A percentile compares a stretch with the other conserved stretches of the same genome.
Conservation (phyloP, 2,113 vertebrate genomes). For the Noturus placidus region DNA sequence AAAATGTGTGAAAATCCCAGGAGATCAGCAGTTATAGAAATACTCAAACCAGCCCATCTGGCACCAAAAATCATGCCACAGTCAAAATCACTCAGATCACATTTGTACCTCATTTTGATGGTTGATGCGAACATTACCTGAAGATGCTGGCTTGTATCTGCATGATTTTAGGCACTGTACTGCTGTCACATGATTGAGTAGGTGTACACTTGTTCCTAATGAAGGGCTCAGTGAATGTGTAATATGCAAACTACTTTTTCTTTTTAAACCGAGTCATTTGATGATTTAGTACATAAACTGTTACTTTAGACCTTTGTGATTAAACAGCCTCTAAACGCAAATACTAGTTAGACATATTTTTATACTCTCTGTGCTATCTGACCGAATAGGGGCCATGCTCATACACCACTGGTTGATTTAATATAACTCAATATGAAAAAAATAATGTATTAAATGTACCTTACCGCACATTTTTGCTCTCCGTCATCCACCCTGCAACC, state of each 20-base stretch:
- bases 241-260: background rate
- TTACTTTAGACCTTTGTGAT: background rate
- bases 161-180: no score
- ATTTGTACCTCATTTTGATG: no score
- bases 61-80: no score
- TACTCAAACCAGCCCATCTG: no score
- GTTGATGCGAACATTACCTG: no score
- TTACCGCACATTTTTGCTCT: constrained; percentile 60
- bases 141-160: no score
- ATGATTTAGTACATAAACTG: background rate
- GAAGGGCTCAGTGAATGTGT: no score
- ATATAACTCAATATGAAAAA: background rate
- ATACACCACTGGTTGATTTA: background rate
- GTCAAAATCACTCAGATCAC: no score
- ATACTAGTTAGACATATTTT: background rate
- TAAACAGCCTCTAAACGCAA: background rate
- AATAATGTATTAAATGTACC: constrained; percentile 11
- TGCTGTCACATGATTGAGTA: no score
- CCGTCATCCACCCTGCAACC: constrained; percentile 43
- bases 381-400: background rate
- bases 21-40: no score
- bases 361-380: background rate
- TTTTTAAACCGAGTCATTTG: background rate
- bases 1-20: no score
- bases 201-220: no score